Evolutionary conservation across 2,113 vertebrate species (phyloP).

Genomic region (Petromus typicus): DNA sequence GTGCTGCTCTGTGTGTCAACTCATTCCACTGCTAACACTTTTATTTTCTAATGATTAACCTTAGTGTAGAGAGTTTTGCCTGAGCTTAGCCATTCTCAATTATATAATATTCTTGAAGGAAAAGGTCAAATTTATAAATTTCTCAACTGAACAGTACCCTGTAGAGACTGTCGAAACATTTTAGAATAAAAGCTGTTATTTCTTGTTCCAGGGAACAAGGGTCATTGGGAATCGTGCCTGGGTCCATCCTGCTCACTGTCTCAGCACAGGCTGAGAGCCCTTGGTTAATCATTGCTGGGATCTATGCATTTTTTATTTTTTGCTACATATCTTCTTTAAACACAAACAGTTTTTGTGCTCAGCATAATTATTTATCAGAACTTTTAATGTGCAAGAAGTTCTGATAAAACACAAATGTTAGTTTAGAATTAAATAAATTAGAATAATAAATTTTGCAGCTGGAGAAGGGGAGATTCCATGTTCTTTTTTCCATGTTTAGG

Average conservation of each 20-base stretch:
- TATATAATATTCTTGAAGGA: conserved; percentile 3
- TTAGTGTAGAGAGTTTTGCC: neutral
- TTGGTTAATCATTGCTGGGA: too few relatives aligned
- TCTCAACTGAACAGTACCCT: neutral
- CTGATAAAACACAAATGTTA: neutral
- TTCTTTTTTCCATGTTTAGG: neutral
- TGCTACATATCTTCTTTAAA: neutral
- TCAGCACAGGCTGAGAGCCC: fast-evolving
- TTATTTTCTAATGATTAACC: conserved; percentile 20
- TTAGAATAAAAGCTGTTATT: conserved; percentile 2
- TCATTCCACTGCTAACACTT: neutral
- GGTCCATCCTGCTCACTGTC: fast-evolving
- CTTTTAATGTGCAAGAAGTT: neutral
- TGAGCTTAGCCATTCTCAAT: neutral
- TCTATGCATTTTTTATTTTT: neutral
- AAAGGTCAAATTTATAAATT: conserved; percentile 25
- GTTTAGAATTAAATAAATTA: neutral
- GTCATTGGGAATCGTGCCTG: neutral
- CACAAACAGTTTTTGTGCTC: neutral
- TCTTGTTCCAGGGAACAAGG: neutral
- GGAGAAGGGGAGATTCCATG: neutral
- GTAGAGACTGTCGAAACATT: neutral
- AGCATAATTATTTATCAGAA: neutral
- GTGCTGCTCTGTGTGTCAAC: neutral
- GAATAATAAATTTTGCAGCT: neutral